Evolutionary conservation across 2,888 invertebrate species (phyloP).

Genomic region (Scaptomyza flava): DNA sequence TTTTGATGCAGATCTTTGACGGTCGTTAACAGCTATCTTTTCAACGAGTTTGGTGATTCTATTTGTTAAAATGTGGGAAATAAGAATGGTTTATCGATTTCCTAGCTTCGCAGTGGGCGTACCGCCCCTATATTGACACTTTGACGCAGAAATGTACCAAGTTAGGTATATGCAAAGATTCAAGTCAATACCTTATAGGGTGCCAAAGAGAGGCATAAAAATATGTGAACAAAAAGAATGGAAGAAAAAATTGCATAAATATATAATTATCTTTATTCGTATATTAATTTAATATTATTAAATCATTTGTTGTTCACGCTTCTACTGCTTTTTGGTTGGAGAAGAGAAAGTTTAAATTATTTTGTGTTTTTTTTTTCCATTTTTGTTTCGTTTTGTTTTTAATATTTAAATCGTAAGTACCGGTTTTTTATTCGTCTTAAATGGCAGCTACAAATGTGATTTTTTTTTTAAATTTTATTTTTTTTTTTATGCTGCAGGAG

Average conservation of each 20-base stretch:
- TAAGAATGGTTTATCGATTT: too few relatives aligned
- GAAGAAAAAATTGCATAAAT: background rate
- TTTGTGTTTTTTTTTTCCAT: background rate
- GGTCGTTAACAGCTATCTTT: too few relatives aligned
- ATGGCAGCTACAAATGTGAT: conserved; percentile 8
- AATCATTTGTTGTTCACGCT: conserved; percentile 4
- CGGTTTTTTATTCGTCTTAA: background rate
- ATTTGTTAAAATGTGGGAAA: too few relatives aligned
- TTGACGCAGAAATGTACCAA: too few relatives aligned
- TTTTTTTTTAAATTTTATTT: too few relatives aligned
- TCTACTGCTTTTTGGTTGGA: background rate
- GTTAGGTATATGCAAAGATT: too few relatives aligned
- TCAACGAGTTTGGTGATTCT: too few relatives aligned
- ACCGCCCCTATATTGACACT: too few relatives aligned
- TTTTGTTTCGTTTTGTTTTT: background rate
- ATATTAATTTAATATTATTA: conserved; percentile 3
- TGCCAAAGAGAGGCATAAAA: too few relatives aligned
- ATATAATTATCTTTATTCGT: conserved; percentile 12
- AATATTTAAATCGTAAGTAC: conserved; percentile 3
- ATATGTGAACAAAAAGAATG: background rate
- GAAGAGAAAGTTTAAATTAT: background rate
- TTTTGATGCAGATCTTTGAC: too few relatives aligned
- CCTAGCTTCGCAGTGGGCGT: too few relatives aligned
- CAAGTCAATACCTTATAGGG: too few relatives aligned
- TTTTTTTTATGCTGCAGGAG: background rate